Percentiles rank a stretch among this genome's conserved stretches.
Evolutionary conservation across 2,888 invertebrate genomes (phyloP).

Genomic region (Mesochorus sp.): DNA sequence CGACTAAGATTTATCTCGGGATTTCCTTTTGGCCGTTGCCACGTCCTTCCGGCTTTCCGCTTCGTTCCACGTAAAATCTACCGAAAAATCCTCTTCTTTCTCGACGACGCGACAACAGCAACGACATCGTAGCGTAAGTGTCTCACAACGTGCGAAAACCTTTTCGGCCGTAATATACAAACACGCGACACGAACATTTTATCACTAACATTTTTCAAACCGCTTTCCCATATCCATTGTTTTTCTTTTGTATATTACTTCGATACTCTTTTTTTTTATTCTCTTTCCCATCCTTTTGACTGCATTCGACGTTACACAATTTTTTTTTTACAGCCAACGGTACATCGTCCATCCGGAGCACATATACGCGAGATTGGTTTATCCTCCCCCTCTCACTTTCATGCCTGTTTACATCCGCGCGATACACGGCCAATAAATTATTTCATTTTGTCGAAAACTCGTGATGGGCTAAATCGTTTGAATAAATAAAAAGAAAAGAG

Average conservation of each 20-base stretch:
- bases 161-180: conserved; percentile 32
- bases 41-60: conserved; percentile 61
- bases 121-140: neutral
- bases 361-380: neutral
- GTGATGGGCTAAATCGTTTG: conserved; percentile 31
- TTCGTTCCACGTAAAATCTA: conserved; percentile 57
- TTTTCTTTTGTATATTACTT: conserved; percentile 19
- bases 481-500: conserved; percentile 30
- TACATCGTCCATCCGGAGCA: neutral
- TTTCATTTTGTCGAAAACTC: conserved; percentile 43
- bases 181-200: conserved; percentile 31
- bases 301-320: neutral
- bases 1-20: conserved; percentile 60
- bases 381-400: neutral
- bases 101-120: conserved; percentile 30
- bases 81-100: conserved; percentile 54
- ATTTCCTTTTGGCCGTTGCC: conserved; percentile 61
- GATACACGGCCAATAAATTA: conserved; percentile 21
- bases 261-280: conserved; percentile 19
- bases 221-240: conserved; percentile 30
- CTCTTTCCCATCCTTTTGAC: neutral
- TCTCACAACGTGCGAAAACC: conserved; percentile 17
- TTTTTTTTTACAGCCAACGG: conserved; percentile 12
- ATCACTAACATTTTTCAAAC: conserved; percentile 48
- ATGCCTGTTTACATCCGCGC: neutral